Evolutionary conservation across 2,113 vertebrate genomes (phyloP).

Genomic region (Oryctolagus cuniculus): DNA sequence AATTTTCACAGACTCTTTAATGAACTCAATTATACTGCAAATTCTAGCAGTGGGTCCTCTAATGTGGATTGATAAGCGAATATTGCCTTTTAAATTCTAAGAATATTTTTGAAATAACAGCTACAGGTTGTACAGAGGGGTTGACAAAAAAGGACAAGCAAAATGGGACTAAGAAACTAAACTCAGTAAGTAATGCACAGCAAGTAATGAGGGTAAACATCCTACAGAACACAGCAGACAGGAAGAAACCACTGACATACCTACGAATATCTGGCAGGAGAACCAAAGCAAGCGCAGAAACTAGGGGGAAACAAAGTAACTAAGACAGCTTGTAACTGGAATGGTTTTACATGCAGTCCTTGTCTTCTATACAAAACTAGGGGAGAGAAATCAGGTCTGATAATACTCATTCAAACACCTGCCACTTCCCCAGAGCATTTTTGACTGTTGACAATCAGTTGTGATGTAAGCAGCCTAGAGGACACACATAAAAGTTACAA

Average conservation of each 20-base stretch:
- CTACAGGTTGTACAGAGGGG: not conserved
- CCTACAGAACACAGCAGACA: not conserved
- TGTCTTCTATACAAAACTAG: not conserved
- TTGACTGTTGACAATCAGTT: rapidly evolving
- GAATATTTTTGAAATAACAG: conserved; percentile 3
- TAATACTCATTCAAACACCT: not conserved
- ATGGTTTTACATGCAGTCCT: not conserved
- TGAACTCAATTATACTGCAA: not conserved
- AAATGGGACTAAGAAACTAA: not conserved
- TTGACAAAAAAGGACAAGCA: not conserved
- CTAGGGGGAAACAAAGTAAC: not conserved
- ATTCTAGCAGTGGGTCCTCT: not conserved
- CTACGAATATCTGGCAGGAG: not conserved
- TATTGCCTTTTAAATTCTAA: not conserved
- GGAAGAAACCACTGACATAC: not conserved
- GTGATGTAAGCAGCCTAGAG: not conserved
- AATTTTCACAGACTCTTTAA: not conserved
- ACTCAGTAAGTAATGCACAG: not conserved
- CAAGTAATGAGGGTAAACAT: not conserved
- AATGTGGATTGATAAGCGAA: not conserved
- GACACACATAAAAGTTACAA: not conserved
- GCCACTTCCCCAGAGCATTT: not conserved
- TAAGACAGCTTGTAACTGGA: too few species aligned
- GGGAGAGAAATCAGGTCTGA: not conserved
- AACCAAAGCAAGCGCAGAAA: not conserved